A percentile compares a stretch with the other conserved stretches of the same genome.
These are phyloP conservation scores for Atherinomorus stipes DNA, from an alignment of 2,113 vertebrate species.

Conservation along the genomic window DNA sequence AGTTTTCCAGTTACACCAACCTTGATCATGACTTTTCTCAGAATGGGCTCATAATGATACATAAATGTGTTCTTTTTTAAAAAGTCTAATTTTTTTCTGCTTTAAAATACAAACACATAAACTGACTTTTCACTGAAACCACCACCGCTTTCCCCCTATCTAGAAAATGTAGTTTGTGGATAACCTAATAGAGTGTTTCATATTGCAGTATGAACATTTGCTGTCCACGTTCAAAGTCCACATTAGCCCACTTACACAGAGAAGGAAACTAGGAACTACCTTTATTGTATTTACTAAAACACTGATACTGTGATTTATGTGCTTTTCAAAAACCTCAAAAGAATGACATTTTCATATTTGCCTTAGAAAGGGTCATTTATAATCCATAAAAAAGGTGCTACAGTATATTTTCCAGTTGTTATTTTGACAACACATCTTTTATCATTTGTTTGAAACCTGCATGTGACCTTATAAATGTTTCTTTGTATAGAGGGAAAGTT, in stretches of 20 bases:
- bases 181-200: too few relatives aligned
- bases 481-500: slow-evolving; percentile 6
- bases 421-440: not conserved
- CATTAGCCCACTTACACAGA: too few relatives aligned
- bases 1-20: not conserved
- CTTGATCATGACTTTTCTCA: not conserved
- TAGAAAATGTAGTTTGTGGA: too few relatives aligned
- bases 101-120: not conserved
- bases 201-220: too few relatives aligned
- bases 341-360: not conserved
- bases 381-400: too few relatives aligned
- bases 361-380: not conserved
- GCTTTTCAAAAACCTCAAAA: not conserved
- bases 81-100: not conserved
- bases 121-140: not conserved
- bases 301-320: not conserved
- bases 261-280: not conserved
- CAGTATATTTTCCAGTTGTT: too few relatives aligned
- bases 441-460: not conserved
- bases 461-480: not conserved
- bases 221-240: not conserved
- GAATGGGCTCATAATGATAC: not conserved
- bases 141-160: too few relatives aligned
- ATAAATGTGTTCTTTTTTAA: not conserved
- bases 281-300: not conserved